Evolutionary conservation across 2,113 vertebrate species (phyloP), one percentile per base, ranked within the genome.

Genomic region (Eulacestoma nigropectus): DNA sequence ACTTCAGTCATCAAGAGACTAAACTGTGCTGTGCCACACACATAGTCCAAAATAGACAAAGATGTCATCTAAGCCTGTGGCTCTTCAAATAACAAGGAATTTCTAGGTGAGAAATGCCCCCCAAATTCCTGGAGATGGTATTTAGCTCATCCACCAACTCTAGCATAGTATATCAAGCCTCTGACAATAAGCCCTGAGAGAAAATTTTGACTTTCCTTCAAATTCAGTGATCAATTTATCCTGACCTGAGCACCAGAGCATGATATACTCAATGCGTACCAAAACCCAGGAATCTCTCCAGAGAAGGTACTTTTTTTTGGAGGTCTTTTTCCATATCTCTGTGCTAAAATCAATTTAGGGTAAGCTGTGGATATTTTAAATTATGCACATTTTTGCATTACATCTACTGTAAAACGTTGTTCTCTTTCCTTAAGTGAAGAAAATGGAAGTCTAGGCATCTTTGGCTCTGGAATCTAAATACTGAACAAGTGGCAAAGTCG

Each of bases 31-130:
- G n/a, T 89, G 83, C 72, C 72, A 89, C 59, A 69, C 82, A 74
- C 67, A 85, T 7, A 85, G 74, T 85, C 35, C 49, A 87, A 93
- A 93, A 93, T 60, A 93, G 87, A 89, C 69, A 62, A 91, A 75
- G 81, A 79, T 85, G 37, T 85, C 78, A 91, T 59, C 77, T 73
- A 93, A 87, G 33, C 81, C 74, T 19, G 29, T 83, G 49, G 41
- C 37, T 82, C 26, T 77, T 79, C 57, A 16, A 85, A 73, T 53
- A 87, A 39, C 11, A 68, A 68, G n/a, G n/a, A 65, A 77, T 29
- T 92, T 83, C 37, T 69, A 73, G 50, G 63, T 74, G 46, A 77
- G 68, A 86, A 84, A 84, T 74, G 22, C 22, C 44, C 41, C 50
- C 29, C 6, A 17, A n/a, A 84, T 53, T 92, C 63, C 41, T 65